phyloP scores from a whole-genome alignment of 2,113 vertebrate species.

The Nanorana parkeri region DNA sequence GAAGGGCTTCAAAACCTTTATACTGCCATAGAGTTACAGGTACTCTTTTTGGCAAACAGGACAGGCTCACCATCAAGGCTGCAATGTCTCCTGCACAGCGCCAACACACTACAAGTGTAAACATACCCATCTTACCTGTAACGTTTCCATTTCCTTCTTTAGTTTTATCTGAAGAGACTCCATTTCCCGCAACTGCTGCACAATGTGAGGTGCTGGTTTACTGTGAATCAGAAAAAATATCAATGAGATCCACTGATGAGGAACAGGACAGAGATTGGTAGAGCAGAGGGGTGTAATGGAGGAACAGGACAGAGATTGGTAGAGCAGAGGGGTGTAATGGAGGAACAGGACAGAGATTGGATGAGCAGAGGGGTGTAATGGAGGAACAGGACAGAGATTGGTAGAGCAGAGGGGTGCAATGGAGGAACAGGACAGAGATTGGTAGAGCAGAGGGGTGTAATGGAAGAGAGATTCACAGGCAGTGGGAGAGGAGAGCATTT shows the following conservation, averaged over 20 bases:
- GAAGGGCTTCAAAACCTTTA: too few species aligned
- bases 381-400: too few species aligned
- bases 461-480: too few species aligned
- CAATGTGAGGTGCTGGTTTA: constrained; percentile 56
- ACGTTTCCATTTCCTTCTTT: constrained; percentile 64
- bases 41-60: too few species aligned
- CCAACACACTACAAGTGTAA: neutral
- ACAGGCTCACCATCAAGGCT: too few species aligned
- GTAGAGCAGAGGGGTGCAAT: neutral
- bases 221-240: constrained; percentile 53
- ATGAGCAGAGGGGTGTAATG: neutral
- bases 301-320: too few species aligned
- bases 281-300: neutral
- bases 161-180: constrained; percentile 65
- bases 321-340: neutral
- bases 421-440: neutral
- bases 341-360: too few species aligned
- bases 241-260: neutral
- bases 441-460: too few species aligned
- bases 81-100: neutral
- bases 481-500: too few species aligned
- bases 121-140: constrained; percentile 63
- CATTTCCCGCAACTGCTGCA: constrained; percentile 65
- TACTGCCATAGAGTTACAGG: too few species aligned
- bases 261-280: too few species aligned